Evolutionary conservation across 2,888 invertebrate species (phyloP), one percentile per base, ranked within the genome.

Genomic region (Coremacera marginata): DNA sequence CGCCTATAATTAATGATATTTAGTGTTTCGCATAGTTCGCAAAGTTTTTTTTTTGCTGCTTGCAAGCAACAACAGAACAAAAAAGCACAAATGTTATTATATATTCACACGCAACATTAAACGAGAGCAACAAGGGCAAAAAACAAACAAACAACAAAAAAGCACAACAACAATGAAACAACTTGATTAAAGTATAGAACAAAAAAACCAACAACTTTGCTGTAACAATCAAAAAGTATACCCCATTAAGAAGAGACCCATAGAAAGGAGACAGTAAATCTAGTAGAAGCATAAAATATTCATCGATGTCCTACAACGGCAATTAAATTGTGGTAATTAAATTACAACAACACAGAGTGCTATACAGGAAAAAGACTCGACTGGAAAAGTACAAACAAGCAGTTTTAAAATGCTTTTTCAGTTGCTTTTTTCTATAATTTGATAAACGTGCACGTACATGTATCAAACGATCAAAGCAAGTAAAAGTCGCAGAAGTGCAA

Each of bases 31-130:
- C 27, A 60, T 11, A 60, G 25, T 60, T 60, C 25, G 19, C 22
- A 60, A 60, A 1, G 25, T 25, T 60, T 60, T 9, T 8, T 11
- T 11, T 55, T 57, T 37, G 8, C 4, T 7, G 8, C 7, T 37
- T 8, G 44, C 44, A 14, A 44, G 11, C 44, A 11, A 11, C 44
- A 44, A 7, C 11, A 19, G 0, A 11, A 5, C 14, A 60, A 7
- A 51, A 70, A 70, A 16, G 7, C 14, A 51, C n/a, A 27, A 52
- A 27, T 72, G 34, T 72, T 72, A 72, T 62, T 63, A 63, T 63
- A 31, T 44, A 31, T 62, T 62, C 44, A 16, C 73, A 63, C 63
- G 73, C 73, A 60, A 72, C 37, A 34, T 72, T 19, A 44, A 51
- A 55, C 51, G 51, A 52, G 27, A 52, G 52, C 19, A 22, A 52